Base-by-base conservation (phyloP, 2,113 vertebrate genomes). In the Notiomystis cincta region DNA sequence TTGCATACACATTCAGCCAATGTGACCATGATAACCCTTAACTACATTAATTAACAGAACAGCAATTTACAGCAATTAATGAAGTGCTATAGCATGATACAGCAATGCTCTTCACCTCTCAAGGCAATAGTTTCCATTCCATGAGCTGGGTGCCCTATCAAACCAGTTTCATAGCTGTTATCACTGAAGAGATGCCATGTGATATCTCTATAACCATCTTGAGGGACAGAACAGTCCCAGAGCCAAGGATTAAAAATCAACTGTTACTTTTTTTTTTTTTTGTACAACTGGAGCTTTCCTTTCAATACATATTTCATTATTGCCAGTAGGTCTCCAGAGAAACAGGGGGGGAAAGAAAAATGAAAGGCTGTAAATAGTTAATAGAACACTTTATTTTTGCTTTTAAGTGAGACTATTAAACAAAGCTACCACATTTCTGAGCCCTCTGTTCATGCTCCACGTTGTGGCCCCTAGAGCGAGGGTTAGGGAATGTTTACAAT, bases 401-500 rank as follows among this genome's bases (percentile, higher is more conserved):
- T 92, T 96, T 96, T 82, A 95, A 95, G 91, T 72, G 91, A 94
- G 72, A 78, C 95, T 90, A 90, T 95, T 97, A 96, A 97, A 91
- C 89, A 95, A 94, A 95, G 96, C 89, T 93, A 88, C 96, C 77
- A 28, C 89, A 86, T 81, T 51, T 95, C 65, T 94, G 76, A 76
- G 92, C 91, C 87, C 95, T 91, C 93, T 94, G 84, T 81, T 96
- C 77, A 61, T 71, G 73, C 92, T 96, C 93, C 96, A 87, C 75
- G 56, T 65, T 44, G 67, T 90, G 95, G 93, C 91, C 95, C 96
- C 88, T 40, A 81, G 95, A 97, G 94, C 12, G 69, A 96, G 89
- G 92, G 96, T 89, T 83, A 89, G 94, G 96, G 97, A 97, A 98
- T 98, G 96, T 97, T 98, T 95, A 97, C 96, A 97, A 94, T 96